A percentile compares a stretch with the other conserved stretches of the same genome.
Conservation (phyloP, 1,140 invertebrate genomes). For the Trichonephila clavipes region DNA sequence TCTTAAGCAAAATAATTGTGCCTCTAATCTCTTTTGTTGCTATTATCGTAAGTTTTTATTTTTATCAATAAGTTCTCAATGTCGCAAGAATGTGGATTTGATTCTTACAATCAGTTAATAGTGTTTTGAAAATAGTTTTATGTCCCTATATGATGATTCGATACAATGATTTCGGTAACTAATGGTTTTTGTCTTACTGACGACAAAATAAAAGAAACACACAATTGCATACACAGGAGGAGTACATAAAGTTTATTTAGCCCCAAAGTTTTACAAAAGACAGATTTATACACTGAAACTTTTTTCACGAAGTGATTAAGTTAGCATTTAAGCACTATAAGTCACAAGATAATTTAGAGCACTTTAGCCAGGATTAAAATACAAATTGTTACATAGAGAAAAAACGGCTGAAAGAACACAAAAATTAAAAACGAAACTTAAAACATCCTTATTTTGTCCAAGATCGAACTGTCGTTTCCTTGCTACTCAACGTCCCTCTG, state of each 20-base stretch:
- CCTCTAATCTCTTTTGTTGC: too few relatives aligned
- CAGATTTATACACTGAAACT: slow-evolving; percentile 18
- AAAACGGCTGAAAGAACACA: not conserved
- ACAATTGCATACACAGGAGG: not conserved
- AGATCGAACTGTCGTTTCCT: not conserved
- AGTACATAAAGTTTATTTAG: slow-evolving; percentile 18
- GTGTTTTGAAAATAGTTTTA: too few relatives aligned
- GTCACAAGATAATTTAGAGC: slow-evolving; percentile 37
- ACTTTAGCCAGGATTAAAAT: slow-evolving; percentile 37
- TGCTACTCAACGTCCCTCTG: slow-evolving; percentile 37
- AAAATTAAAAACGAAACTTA: slow-evolving; percentile 13
- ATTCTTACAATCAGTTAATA: too few relatives aligned
- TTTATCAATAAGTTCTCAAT: too few relatives aligned
- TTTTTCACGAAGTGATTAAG: not conserved
- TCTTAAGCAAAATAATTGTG: too few relatives aligned
- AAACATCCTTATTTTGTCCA: not conserved
- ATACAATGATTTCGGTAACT: too few relatives aligned
- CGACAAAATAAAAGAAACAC: too few relatives aligned
- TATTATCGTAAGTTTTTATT: too few relatives aligned
- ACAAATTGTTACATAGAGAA: slow-evolving; percentile 48
- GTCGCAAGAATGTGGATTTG: too few relatives aligned
- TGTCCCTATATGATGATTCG: too few relatives aligned
- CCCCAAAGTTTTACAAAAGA: slow-evolving; percentile 44
- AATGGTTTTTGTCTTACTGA: too few relatives aligned
- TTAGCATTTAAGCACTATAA: not conserved